Evolutionary conservation across 2,797 vertebrate genomes (phyloP), one percentile per base, ranked within the genome.

Genomic region (Sciurus carolinensis): DNA sequence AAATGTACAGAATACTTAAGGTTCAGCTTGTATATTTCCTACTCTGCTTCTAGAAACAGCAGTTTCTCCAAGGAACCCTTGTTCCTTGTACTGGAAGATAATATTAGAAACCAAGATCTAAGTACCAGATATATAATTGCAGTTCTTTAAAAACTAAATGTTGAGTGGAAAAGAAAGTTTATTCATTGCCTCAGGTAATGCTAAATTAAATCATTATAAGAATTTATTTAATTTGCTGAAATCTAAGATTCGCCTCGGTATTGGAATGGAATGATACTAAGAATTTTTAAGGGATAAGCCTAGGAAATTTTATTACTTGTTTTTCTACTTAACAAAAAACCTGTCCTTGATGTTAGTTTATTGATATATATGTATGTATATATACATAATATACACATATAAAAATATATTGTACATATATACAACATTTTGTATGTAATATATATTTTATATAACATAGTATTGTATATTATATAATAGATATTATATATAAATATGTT

Each of bases 221-320:
- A 93, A 87, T 71, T 59, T 75, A 57, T 59, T 66, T 76, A 69
- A 73, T 75, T 85, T 85, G 15, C n/a, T 95, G 47, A 59, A 82
- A 64, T 94, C 33, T 85, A 87, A 84, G 94, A 50, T 81, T 92
- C 93, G 3, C n/a, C 7, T 92, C 69, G 71, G 7, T 71, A 92
- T 89, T 71, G 76, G 52, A 87, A 72, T 95, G 83, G 62, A 72
- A 42, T 85, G 36, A 39, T 85, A 39, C n/a, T 59, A 42, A 93
- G 33, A 88, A 52, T 44, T 91, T 95, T 96, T 71, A 84, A 93
- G 44, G 69, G 67, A 87, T 93, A 87, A 82, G n/a, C 93, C 33
- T 89, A 81, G 84, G 85, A 94, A 89, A 77, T 87, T 83, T 93
- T 94, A 44, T 80, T 84, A 67, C 4, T 73, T 22, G 36, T 66